A percentile compares a stretch with the other conserved stretches of the same genome.
These are phyloP conservation scores for Sminthurinus signatus DNA, from an alignment of 1,140 invertebrate genomes.

Conservation along the genomic window DNA sequence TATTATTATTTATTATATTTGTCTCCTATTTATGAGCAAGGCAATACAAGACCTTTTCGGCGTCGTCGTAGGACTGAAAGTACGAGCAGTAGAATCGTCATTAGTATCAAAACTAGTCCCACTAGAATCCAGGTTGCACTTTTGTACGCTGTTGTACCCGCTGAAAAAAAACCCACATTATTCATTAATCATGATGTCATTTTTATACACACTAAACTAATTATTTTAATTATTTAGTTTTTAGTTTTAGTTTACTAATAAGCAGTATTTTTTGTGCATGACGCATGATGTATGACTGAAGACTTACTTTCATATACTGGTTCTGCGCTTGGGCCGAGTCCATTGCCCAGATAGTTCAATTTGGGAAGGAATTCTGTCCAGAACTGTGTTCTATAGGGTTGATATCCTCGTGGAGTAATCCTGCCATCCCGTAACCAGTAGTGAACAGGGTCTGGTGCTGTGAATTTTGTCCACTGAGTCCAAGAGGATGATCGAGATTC, in stretches of 20 bases:
- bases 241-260: no score
- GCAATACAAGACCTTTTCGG: constrained; percentile 33
- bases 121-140: constrained; percentile 40
- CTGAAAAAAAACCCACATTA: constrained; percentile 19
- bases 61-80: constrained; percentile 34
- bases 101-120: constrained; percentile 34
- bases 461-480: constrained; percentile 34
- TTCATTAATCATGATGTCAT: no score
- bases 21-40: constrained; percentile 14
- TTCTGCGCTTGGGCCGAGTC: constrained; percentile 22
- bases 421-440: constrained; percentile 33
- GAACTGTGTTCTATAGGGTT: constrained; percentile 38
- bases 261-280: no score
- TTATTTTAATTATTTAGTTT: no score
- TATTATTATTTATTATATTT: no score
- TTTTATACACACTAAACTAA: no score
- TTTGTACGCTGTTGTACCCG: constrained; percentile 32
- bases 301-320: neutral
- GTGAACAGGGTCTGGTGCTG: constrained; percentile 14
- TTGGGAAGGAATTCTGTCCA: constrained; percentile 40
- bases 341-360: constrained; percentile 33
- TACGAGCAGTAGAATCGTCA: constrained; percentile 34
- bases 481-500: constrained; percentile 19
- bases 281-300: no score
- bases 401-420: constrained; percentile 33